phyloP scores from a whole-genome alignment of 1,140 invertebrate species.

The Helicoverpa armigera region DNA sequence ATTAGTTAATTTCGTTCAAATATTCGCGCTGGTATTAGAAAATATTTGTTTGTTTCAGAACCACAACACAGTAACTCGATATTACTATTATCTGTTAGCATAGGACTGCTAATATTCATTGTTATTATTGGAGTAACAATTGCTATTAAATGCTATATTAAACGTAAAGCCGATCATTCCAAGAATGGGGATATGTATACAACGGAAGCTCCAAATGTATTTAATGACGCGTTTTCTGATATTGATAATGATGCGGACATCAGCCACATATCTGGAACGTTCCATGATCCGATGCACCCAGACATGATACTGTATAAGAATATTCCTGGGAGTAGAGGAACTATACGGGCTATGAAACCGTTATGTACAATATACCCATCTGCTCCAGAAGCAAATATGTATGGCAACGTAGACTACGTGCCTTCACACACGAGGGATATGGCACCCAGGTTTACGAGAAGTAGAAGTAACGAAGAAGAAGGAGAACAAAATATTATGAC shows the following conservation, averaged over 20 bases:
- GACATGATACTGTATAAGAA: constrained; percentile 84
- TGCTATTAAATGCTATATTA: constrained; percentile 70
- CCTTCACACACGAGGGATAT: constrained; percentile 68
- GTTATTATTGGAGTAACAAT: constrained; percentile 65
- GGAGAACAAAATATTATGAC: constrained; percentile 71
- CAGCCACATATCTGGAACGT: constrained; percentile 82
- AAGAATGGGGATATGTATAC: constrained; percentile 85
- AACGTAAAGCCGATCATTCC: constrained; percentile 66
- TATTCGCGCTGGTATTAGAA: constrained; percentile 33
- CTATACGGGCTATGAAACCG: constrained; percentile 79
- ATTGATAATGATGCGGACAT: constrained; percentile 84
- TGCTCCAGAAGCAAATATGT: constrained; percentile 78
- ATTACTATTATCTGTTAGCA: constrained; percentile 74
- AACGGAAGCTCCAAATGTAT: constrained; percentile 83
- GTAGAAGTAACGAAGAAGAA: constrained; percentile 65
- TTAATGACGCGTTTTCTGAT: constrained; percentile 82
- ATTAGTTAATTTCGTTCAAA: constrained; percentile 23
- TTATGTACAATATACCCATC: constrained; percentile 81
- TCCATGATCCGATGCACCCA: constrained; percentile 83
- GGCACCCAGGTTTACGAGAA: constrained; percentile 68
- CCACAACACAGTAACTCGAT: constrained; percentile 53
- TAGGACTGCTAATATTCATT: constrained; percentile 69
- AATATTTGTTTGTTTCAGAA: constrained; percentile 55
- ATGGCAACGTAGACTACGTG: constrained; percentile 80
- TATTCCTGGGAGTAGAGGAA: constrained; percentile 69